Conservation (phyloP, 2,797 vertebrate species). For the Rhabdophis nuchalis region DNA sequence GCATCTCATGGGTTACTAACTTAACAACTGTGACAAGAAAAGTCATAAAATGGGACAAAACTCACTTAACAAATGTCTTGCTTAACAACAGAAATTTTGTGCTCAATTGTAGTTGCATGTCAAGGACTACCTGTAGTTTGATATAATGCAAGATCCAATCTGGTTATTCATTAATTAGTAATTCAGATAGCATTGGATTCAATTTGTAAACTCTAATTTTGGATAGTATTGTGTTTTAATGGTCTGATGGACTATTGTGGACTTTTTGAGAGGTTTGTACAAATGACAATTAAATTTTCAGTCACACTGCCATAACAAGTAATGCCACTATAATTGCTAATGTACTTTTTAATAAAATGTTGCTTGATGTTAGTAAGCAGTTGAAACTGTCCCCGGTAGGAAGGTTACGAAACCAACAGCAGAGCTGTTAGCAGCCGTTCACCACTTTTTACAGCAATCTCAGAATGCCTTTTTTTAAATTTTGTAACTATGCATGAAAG, state of each 20-base stretch:
- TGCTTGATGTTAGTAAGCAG: not conserved
- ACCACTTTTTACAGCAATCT: not conserved
- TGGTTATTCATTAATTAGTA: not conserved
- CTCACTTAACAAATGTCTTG: not conserved
- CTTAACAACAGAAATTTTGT: not conserved
- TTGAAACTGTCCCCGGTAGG: not conserved
- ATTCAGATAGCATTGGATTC: not conserved
- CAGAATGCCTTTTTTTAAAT: not conserved
- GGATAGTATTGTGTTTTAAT: not conserved
- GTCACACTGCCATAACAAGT: not conserved
- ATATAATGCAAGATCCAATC: not conserved
- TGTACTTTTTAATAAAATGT: not conserved
- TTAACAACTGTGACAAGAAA: not conserved
- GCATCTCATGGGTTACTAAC: not conserved
- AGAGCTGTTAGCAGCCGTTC: not conserved
- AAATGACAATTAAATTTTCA: not conserved
- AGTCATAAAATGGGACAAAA: not conserved
- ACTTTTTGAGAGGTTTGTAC: not conserved
- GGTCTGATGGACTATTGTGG: not conserved
- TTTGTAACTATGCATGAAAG: not conserved
- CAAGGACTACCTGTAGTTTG: not conserved
- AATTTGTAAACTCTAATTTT: not conserved
- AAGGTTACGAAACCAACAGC: not conserved
- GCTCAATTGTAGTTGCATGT: not conserved
- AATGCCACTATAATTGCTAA: not conserved